Evolutionary conservation across 2,113 vertebrate genomes (phyloP).

Genomic region (Colaptes auratus): DNA sequence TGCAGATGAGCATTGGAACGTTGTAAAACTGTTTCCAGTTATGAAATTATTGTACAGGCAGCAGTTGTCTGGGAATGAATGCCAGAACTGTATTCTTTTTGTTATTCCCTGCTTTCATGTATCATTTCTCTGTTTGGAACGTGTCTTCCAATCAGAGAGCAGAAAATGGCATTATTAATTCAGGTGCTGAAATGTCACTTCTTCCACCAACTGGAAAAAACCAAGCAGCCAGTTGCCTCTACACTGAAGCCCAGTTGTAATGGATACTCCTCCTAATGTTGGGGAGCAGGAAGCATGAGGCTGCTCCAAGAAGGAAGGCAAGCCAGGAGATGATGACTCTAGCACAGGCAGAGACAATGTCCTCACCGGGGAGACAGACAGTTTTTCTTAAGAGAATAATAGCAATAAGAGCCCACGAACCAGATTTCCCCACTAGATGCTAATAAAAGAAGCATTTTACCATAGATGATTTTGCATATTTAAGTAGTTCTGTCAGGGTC

Average conservation of each 20-base stretch:
- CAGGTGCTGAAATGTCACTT: background rate
- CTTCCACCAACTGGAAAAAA: background rate
- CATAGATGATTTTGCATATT: background rate
- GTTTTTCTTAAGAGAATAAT: background rate
- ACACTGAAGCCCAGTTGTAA: background rate
- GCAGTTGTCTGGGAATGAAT: background rate
- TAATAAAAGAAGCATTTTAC: background rate
- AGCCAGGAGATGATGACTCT: background rate
- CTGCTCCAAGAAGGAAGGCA: background rate
- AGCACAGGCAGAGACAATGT: background rate
- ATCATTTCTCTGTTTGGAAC: background rate
- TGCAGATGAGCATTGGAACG: background rate
- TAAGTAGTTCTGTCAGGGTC: background rate
- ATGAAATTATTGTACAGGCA: background rate
- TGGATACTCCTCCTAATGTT: background rate
- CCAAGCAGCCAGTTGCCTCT: background rate
- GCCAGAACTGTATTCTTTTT: background rate
- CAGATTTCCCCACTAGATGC: background rate
- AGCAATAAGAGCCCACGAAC: background rate
- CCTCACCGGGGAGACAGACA: background rate
- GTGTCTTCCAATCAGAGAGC: background rate
- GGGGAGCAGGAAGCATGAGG: background rate
- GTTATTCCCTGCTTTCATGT: background rate
- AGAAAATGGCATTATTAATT: background rate
- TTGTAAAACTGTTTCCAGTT: background rate